Conservation (phyloP, 2,797 vertebrate species). For the Cirrhinus molitorella region DNA sequence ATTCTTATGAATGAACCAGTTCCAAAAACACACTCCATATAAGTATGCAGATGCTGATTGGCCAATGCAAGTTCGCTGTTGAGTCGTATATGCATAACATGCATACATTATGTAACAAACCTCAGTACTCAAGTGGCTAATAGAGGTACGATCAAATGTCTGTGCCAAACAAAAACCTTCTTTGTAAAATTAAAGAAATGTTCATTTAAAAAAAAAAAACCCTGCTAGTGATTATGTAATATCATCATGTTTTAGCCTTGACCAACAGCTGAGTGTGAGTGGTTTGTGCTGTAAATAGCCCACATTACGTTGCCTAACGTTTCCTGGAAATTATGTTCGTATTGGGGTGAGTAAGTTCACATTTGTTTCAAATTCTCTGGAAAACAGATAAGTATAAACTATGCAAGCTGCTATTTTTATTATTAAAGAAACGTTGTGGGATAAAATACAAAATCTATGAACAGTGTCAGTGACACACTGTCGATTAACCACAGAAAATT, state of each 20-base stretch:
- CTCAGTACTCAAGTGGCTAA: not conserved
- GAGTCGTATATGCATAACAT: not conserved
- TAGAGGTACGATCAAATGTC: not conserved
- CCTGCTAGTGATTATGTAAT: not conserved
- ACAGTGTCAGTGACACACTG: not conserved
- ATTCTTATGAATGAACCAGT: not conserved
- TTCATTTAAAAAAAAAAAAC: not conserved
- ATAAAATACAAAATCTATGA: not conserved
- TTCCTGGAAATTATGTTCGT: slow-evolving; percentile 8
- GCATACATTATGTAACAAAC: not conserved
- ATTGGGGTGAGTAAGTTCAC: not conserved
- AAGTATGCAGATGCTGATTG: not conserved
- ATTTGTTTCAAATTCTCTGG: not conserved
- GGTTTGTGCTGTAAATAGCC: slow-evolving; percentile 8
- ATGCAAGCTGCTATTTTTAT: not conserved
- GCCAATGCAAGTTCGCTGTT: not conserved
- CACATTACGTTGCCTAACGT: not conserved
- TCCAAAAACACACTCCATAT: not conserved
- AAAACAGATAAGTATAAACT: slow-evolving; percentile 8
- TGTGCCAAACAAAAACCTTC: not conserved
- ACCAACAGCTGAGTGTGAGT: slow-evolving; percentile 1
- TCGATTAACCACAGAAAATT: not conserved
- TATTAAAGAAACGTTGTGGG: not conserved
- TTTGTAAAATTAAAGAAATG: not conserved
- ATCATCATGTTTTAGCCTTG: not conserved